Conservation (phyloP, 2,888 invertebrate genomes). For the Drosophila incognita region DNA sequence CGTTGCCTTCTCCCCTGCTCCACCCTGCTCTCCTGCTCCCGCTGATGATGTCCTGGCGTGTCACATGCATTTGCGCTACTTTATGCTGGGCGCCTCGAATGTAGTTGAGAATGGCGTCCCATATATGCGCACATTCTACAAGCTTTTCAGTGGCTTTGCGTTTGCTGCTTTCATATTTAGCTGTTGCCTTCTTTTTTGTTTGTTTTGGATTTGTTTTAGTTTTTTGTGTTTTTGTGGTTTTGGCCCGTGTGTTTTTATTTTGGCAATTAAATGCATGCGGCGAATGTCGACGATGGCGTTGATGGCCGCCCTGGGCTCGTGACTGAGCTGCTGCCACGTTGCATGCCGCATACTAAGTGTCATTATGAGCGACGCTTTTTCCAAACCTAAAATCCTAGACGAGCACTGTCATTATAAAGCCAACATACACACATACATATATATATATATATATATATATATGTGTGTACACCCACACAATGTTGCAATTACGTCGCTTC, state of each 20-base stretch:
- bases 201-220: conserved; percentile 44
- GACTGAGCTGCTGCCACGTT: conserved; percentile 74
- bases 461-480: conserved; percentile 46
- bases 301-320: conserved; percentile 74
- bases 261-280: conserved; percentile 84
- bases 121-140: conserved; percentile 71
- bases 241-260: conserved; percentile 74
- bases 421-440: conserved; percentile 18
- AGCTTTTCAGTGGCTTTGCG: conserved; percentile 65
- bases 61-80: conserved; percentile 78
- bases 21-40: neutral
- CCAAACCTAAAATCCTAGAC: conserved; percentile 56
- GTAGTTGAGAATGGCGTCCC: conserved; percentile 60
- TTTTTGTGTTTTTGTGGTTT: conserved; percentile 40
- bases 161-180: conserved; percentile 34
- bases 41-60: conserved; percentile 57
- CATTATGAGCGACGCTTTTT: conserved; percentile 79
- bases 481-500: conserved; percentile 74
- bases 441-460: conserved; percentile 1
- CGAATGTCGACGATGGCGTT: conserved; percentile 77
- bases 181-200: conserved; percentile 18
- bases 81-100: conserved; percentile 54
- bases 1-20: conserved; percentile 29
- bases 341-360: conserved; percentile 84
- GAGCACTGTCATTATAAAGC: conserved; percentile 73